phyloP scores from a whole-genome alignment of 1,140 invertebrate species.

The Reticulitermes speratus region DNA sequence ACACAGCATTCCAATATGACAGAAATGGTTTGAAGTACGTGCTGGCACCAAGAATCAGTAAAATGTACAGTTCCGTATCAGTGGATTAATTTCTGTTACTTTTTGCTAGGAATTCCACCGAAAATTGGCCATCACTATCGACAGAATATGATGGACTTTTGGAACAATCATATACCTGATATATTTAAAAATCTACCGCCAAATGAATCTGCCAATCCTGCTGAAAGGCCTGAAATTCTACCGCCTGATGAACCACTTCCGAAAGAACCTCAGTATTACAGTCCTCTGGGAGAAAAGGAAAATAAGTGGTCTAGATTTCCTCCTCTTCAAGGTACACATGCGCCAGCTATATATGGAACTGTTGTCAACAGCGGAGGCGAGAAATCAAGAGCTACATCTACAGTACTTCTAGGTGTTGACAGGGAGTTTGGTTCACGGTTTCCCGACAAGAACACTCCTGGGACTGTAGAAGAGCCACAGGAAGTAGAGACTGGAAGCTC shows the following conservation, averaged over 20 bases:
- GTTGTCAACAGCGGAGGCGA: not conserved
- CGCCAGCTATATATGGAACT: not conserved
- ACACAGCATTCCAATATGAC: too few species aligned
- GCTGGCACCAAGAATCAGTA: too few species aligned
- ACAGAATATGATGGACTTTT: conserved; percentile 64
- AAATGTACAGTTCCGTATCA: too few species aligned
- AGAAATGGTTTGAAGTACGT: too few species aligned
- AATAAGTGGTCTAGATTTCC: not conserved
- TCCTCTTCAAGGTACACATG: not conserved
- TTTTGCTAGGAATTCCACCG: conserved; percentile 63
- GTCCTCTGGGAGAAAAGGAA: not conserved
- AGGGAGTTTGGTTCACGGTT: not conserved
- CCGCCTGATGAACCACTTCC: not conserved
- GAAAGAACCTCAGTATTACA: not conserved
- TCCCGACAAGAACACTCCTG: conserved; percentile 28
- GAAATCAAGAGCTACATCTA: not conserved
- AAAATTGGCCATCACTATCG: conserved; percentile 62
- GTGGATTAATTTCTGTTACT: too few species aligned
- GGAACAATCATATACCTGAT: conserved; percentile 68
- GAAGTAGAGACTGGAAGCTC: conserved; percentile 15
- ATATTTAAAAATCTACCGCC: conserved; percentile 50
- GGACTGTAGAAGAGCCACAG: not conserved
- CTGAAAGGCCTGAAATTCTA: not conserved
- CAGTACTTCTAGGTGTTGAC: not conserved
- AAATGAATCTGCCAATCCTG: conserved; percentile 35